Conservation (phyloP, 2,888 invertebrate genomes). For the Linhomoeus sp. region DNA sequence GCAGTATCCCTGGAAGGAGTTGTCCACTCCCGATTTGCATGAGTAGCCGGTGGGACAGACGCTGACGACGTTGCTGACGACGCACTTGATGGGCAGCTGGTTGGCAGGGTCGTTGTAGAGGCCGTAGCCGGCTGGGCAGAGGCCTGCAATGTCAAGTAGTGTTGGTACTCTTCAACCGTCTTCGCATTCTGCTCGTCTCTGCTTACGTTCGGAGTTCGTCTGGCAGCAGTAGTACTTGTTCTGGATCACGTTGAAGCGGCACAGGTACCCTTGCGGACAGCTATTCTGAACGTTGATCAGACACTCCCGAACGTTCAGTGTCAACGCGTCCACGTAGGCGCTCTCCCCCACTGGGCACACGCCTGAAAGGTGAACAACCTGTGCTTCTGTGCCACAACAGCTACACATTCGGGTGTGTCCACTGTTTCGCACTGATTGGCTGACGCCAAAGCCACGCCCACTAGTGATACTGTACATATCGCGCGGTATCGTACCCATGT, state of each 20-base stretch:
- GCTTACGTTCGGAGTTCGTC: no score
- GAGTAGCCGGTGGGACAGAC: conserved; percentile 4
- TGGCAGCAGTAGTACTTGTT: conserved; percentile 21
- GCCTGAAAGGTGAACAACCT: conserved; percentile 10
- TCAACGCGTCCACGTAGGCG: conserved; percentile 24
- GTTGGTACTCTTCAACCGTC: no score
- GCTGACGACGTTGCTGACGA: neutral
- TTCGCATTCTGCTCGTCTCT: no score
- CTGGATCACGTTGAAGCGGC: conserved; percentile 15
- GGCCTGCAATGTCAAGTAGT: conserved; percentile 15
- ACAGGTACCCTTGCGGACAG: conserved; percentile 19
- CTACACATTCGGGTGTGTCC: no score
- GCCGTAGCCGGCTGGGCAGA: conserved; percentile 19
- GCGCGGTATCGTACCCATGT: conserved; percentile 10
- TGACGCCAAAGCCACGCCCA: no score
- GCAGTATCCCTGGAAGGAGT: conserved; percentile 3
- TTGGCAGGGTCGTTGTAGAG: conserved; percentile 16
- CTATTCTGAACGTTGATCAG: conserved; percentile 18
- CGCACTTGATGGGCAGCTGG: conserved; percentile 8
- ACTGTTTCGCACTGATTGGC: no score
- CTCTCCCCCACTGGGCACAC: conserved; percentile 23
- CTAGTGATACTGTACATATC: no score
- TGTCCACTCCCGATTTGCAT: conserved; percentile 1
- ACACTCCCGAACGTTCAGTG: conserved; percentile 19
- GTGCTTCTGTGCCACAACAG: no score